phyloP scores from a whole-genome alignment of 2,888 invertebrate species.

The Junonia oenone region DNA sequence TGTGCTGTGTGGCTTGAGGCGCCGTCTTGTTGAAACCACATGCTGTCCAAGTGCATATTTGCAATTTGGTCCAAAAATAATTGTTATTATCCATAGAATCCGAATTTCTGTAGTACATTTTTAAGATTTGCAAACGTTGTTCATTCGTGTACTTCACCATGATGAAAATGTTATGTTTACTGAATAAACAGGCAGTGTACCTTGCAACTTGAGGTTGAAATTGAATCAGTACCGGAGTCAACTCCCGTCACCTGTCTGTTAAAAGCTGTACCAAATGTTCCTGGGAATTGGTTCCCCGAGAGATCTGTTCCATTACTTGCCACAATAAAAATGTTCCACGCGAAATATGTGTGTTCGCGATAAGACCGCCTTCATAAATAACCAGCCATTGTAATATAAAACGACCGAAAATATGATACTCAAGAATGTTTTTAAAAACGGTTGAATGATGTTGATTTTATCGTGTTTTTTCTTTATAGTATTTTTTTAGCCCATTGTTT shows the following conservation, averaged over 20 bases:
- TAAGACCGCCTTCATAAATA: slow-evolving; percentile 19
- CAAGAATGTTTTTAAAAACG: not conserved
- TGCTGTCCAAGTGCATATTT: no score
- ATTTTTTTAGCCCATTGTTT: not conserved
- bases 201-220: slow-evolving; percentile 4
- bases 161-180: no score
- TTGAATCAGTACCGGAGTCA: slow-evolving; percentile 9
- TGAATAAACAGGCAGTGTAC: no score
- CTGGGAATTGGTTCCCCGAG: slow-evolving; percentile 10
- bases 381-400: not conserved
- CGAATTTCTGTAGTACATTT: no score
- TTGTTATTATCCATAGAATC: no score
- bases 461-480: not conserved
- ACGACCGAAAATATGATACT: not conserved
- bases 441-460: not conserved
- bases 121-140: no score
- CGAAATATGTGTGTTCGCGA: slow-evolving; percentile 11
- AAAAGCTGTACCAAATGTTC: slow-evolving; percentile 9
- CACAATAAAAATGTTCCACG: slow-evolving; percentile 14
- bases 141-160: no score
- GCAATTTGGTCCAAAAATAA: no score
- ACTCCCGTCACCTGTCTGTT: slow-evolving; percentile 18
- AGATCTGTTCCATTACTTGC: slow-evolving; percentile 19
- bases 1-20: no score
- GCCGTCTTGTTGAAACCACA: no score